Evolutionary conservation across 1,140 invertebrate genomes (phyloP).

Genomic region (Hylaeus anthracinus): DNA sequence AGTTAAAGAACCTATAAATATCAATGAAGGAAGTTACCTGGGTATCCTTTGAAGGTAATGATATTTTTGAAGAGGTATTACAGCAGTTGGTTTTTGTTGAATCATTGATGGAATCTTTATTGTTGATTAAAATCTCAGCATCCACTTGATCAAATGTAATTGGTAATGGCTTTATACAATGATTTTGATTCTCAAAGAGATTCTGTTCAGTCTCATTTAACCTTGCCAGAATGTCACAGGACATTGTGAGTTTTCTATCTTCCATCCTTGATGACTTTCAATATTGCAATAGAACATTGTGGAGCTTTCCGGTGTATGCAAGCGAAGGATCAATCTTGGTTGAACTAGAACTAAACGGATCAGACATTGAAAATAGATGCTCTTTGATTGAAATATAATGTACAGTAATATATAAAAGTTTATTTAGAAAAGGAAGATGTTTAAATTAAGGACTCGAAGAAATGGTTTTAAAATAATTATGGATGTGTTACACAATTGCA

Average conservation of each 20-base stretch:
- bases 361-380: not conserved
- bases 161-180: conserved; percentile 47
- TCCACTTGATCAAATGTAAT: conserved; percentile 39
- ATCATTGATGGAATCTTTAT: conserved; percentile 27
- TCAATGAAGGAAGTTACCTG: conserved; percentile 37
- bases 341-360: conserved; percentile 55
- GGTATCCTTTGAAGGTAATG: conserved; percentile 30
- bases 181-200: conserved; percentile 48
- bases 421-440: no score
- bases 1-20: not conserved
- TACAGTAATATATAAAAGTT: no score
- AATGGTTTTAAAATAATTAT: conserved; percentile 4
- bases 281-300: conserved; percentile 62
- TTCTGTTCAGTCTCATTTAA: conserved; percentile 50
- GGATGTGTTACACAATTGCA: conserved; percentile 5
- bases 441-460: no score
- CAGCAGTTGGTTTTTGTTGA: conserved; percentile 31
- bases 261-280: conserved; percentile 60
- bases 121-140: conserved; percentile 14
- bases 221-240: conserved; percentile 42
- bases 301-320: conserved; percentile 67
- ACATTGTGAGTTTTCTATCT: conserved; percentile 54
- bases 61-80: conserved; percentile 14
- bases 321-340: conserved; percentile 65
- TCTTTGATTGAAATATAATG: not conserved